These are phyloP conservation scores for Gonocerus acuteangulatus DNA, from an alignment of 2,888 invertebrate species.

Conservation along the genomic window DNA sequence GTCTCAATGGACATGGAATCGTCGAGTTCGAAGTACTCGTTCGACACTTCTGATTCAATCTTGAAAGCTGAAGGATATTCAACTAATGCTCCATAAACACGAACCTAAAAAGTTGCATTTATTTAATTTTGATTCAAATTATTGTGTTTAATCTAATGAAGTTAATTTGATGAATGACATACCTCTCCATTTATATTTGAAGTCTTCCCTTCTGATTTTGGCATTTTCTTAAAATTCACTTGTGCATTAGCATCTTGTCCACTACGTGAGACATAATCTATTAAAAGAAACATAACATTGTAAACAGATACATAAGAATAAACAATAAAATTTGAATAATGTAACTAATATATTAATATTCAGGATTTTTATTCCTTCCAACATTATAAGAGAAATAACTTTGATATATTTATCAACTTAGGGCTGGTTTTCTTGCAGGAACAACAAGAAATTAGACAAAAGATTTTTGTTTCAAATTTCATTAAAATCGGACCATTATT, in stretches of 20 bases:
- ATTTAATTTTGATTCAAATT: too few species aligned
- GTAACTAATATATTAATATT: too few species aligned
- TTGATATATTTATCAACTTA: too few species aligned
- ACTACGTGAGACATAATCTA: constrained; percentile 42
- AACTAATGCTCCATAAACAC: constrained; percentile 33
- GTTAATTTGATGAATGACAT: not conserved
- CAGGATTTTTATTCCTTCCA: too few species aligned
- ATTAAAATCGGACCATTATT: too few species aligned
- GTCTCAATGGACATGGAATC: constrained; percentile 9
- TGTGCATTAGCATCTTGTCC: constrained; percentile 40
- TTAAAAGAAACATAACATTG: not conserved
- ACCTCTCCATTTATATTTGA: constrained; percentile 18
- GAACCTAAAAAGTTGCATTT: constrained; percentile 27
- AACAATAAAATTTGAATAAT: not conserved
- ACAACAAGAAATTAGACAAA: too few species aligned
- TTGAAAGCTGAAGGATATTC: constrained; percentile 31
- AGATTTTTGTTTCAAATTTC: too few species aligned
- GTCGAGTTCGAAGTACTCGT: constrained; percentile 29
- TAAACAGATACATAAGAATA: not conserved
- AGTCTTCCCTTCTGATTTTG: constrained; percentile 9
- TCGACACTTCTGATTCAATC: constrained; percentile 35
- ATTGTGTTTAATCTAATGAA: too few species aligned
- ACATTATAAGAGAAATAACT: too few species aligned
- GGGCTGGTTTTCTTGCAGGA: too few species aligned
- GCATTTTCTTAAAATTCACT: constrained; percentile 29